Evolutionary conservation across 2,113 vertebrate species (phyloP), one percentile per base, ranked within the genome.

Genomic region (Sisor rabdophorus): DNA sequence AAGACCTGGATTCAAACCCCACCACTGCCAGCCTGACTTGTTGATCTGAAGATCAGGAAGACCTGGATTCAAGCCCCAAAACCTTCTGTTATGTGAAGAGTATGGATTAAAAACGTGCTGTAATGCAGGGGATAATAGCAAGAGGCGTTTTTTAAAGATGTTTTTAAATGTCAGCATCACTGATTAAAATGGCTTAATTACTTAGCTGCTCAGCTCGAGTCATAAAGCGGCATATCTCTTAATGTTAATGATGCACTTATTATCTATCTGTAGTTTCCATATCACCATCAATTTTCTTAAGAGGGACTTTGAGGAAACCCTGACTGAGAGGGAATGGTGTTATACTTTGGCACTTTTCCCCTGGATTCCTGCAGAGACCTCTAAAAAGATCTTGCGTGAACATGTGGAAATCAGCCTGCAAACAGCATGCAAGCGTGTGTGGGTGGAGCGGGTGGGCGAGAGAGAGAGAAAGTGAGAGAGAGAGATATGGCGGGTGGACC

Each of bases 401-500:
- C 54, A 56, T 73, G 80, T 54, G 52, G 60, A 79, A 81, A 75
- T 79, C 53, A 22, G 50, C 50, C 72, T 78, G 71, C 70, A 54
- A 24, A 53, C 9, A 56, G 69, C 24, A 68, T 58, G 63, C 2
- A 58, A 30, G 74, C 19, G 70, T 73, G 71, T 47, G 71, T 60
- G 24, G 58, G 59, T 71, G 61, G 40, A 48, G 30, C 30, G 58
- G 40, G 72, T 30, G 59, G 52, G 77, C 11, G 69, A 24, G 12
- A 64, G 11, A 73, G 52, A 55, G 55, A 74, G 73, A 19, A 26
- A 16, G 47, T 32, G 56, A 17, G 48, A 16, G 76, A n/a, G 71
- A 68, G 24, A 72, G 52, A 54, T 55, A 74, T 73, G 53, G 5
- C 65, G 75, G 60, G 65, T 76, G 72, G 76, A 71, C 63, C 19